A percentile compares a stretch with the other conserved stretches of the same genome.
Conservation (phyloP, 92 coral and sea anemone genomes). For the Actinostola sp. region DNA sequence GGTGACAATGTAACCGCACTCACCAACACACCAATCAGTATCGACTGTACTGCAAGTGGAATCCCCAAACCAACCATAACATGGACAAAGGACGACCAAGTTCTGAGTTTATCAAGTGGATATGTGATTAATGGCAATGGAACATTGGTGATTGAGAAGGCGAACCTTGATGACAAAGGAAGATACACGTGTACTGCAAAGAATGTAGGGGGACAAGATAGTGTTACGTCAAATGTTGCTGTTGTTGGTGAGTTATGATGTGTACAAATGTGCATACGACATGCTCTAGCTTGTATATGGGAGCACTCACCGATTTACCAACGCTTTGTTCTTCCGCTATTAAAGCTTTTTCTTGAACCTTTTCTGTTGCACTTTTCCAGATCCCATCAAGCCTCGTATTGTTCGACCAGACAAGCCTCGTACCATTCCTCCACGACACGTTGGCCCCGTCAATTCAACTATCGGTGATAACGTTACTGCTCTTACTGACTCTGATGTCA, state of each 20-base stretch:
- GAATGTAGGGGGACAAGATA: constrained; percentile 36
- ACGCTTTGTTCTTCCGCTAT: no score
- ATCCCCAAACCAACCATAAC: constrained; percentile 53
- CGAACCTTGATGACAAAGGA: constrained; percentile 20
- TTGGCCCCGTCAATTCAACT: constrained; percentile 36
- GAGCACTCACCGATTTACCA: no score
- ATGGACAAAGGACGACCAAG: constrained; percentile 56
- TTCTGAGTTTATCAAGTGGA: constrained; percentile 11
- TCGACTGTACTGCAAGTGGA: constrained; percentile 56
- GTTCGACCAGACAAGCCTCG: constrained; percentile 37
- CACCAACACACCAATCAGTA: constrained; percentile 45
- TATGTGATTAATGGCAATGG: constrained; percentile 40
- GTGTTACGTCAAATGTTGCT: constrained; percentile 26
- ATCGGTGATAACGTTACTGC: constrained; percentile 70
- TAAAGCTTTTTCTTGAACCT: no score
- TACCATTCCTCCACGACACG: constrained; percentile 40
- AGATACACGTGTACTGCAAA: constrained; percentile 45
- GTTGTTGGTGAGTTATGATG: constrained; percentile 51
- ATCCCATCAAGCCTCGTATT: constrained; percentile 35
- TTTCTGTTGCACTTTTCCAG: no score
- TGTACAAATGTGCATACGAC: no score
- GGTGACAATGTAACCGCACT: constrained; percentile 54
- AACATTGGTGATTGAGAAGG: constrained; percentile 31
- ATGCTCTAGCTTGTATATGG: no score
- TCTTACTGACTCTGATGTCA: constrained; percentile 42